Conservation (phyloP, 2,888 invertebrate species). For the Andrena hattorfiana region DNA sequence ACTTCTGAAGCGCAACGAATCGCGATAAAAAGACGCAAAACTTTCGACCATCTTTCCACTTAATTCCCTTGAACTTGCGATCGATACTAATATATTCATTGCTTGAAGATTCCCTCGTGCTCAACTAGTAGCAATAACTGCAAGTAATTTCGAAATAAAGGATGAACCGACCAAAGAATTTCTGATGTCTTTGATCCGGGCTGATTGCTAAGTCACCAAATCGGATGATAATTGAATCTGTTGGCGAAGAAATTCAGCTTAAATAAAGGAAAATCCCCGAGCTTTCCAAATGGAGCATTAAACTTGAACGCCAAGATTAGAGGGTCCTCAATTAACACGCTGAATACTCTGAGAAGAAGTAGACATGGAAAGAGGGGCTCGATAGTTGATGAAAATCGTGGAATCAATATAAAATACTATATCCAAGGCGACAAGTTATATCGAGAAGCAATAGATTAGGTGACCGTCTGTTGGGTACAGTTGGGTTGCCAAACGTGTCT, state of each 20-base stretch:
- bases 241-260: neutral
- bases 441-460: conserved; percentile 1
- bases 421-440: neutral
- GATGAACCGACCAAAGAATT: neutral
- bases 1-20: neutral
- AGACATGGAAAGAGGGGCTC: neutral
- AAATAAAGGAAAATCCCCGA: neutral
- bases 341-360: conserved; percentile 1
- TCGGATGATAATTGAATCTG: conserved; percentile 1
- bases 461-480: neutral
- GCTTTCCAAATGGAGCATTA: conserved; percentile 1
- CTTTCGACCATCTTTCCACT: neutral
- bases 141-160: neutral
- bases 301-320: neutral
- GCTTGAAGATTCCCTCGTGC: neutral
- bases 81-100: neutral
- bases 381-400: neutral
- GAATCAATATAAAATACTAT: neutral
- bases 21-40: neutral
- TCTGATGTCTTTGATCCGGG: neutral
- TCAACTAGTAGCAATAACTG: neutral
- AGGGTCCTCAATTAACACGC: neutral
- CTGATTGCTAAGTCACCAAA: neutral
- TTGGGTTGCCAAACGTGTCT: neutral
- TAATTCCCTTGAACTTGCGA: neutral